Conservation (phyloP, 2,113 vertebrate species). For the Oryctolagus cuniculus region DNA sequence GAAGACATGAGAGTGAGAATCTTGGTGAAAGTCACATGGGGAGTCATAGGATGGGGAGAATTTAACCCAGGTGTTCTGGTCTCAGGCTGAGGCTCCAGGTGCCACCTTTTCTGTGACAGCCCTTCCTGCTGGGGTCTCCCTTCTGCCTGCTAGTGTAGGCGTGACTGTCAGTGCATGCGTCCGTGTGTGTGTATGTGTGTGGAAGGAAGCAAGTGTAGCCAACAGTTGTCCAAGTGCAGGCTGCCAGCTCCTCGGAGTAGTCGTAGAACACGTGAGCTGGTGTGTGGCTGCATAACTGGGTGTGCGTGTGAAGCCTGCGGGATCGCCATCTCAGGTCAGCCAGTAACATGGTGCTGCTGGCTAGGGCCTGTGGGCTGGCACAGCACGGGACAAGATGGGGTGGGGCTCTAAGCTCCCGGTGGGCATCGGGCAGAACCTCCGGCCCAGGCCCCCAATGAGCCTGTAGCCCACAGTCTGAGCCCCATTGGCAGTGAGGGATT, state of each 20-base stretch:
- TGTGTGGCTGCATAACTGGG: background rate
- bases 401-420: background rate
- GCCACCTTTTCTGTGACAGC: background rate
- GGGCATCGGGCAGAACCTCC: background rate
- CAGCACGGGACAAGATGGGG: background rate
- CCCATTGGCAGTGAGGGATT: background rate
- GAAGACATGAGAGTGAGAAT: slow-evolving; percentile 30
- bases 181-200: background rate
- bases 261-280: background rate
- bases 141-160: background rate
- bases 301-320: background rate
- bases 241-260: slow-evolving; percentile 46
- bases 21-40: background rate
- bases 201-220: slow-evolving; percentile 19
- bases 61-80: background rate
- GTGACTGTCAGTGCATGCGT: background rate
- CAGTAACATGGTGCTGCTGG: background rate
- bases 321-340: accelerated
- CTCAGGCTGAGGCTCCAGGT: background rate
- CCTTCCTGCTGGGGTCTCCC: background rate
- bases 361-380: background rate
- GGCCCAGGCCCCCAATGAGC: background rate
- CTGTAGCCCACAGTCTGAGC: background rate
- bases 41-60: background rate
- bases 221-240: background rate